A percentile compares a stretch with the other conserved stretches of the same genome.
Evolutionary conservation across 1,140 invertebrate species (phyloP).

Genomic region (Drosophila repletoides): DNA sequence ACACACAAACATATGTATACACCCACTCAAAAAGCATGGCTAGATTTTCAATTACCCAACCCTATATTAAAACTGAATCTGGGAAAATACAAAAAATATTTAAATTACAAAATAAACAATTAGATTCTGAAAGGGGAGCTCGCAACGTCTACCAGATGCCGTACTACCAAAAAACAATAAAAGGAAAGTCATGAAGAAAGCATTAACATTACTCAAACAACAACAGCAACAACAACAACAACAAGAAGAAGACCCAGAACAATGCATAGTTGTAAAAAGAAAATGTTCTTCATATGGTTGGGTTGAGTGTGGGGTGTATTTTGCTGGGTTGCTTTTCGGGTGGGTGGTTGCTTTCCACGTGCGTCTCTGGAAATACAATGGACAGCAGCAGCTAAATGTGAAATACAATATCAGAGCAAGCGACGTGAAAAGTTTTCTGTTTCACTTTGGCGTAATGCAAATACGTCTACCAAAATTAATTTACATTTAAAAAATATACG

Average conservation of each 20-base stretch:
- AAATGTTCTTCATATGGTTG: conserved; percentile 42
- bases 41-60: conserved; percentile 70
- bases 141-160: conserved; percentile 40
- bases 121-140: conserved; percentile 57
- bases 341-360: not conserved
- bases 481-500: conserved; percentile 46
- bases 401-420: conserved; percentile 61
- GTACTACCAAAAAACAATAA: conserved; percentile 46
- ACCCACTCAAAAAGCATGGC: conserved; percentile 23
- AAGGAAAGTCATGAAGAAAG: conserved; percentile 60
- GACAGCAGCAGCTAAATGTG: conserved; percentile 43
- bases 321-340: not conserved
- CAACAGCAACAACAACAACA: not conserved
- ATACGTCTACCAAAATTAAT: conserved; percentile 67
- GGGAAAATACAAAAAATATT: conserved; percentile 47
- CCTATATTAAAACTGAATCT: conserved; percentile 10
- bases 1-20: conserved; percentile 2
- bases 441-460: conserved; percentile 59
- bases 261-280: conserved; percentile 52
- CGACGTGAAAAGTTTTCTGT: conserved; percentile 59
- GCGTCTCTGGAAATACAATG: conserved; percentile 28
- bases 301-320: not conserved
- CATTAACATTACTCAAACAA: conserved; percentile 48
- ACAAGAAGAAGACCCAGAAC: conserved; percentile 12
- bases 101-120: conserved; percentile 81